phyloP scores from a whole-genome alignment of 2,888 invertebrate genomes.

The Mesochorus sp. region DNA sequence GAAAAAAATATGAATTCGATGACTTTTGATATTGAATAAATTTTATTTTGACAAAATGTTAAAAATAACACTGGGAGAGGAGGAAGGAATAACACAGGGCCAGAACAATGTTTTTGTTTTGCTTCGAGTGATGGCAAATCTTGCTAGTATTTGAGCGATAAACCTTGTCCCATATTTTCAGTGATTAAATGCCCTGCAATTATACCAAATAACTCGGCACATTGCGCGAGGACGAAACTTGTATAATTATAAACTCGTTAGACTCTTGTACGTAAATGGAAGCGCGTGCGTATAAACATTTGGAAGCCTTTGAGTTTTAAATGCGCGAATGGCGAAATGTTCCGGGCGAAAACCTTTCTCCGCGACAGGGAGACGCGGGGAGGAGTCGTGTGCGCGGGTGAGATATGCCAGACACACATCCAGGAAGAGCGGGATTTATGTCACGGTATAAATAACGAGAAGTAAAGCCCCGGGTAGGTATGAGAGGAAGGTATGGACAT shows the following conservation, averaged over 20 bases:
- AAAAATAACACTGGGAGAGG: too few relatives aligned
- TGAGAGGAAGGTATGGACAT: neutral
- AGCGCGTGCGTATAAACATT: neutral
- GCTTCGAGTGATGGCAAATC: neutral
- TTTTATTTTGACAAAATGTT: too few relatives aligned
- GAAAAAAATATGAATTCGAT: too few relatives aligned
- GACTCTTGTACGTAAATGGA: neutral
- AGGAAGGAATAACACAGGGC: too few relatives aligned
- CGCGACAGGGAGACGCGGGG: neutral
- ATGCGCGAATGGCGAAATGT: constrained; percentile 53
- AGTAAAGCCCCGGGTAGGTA: neutral
- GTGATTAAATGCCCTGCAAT: neutral
- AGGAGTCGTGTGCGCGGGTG: constrained; percentile 17
- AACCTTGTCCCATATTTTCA: constrained; percentile 7
- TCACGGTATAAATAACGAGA: constrained; percentile 69
- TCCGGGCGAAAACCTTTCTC: constrained; percentile 50
- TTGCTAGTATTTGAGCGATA: neutral
- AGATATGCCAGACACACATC: constrained; percentile 47
- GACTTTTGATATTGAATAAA: too few relatives aligned
- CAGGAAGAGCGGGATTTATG: constrained; percentile 70
- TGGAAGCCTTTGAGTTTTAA: constrained; percentile 5
- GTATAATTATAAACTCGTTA: constrained; percentile 48
- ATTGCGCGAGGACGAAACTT: neutral
- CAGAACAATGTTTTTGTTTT: neutral
- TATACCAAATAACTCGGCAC: neutral